Base-by-base conservation (phyloP, 2,888 invertebrate genomes). In the Drosophila setosimentum region DNA sequence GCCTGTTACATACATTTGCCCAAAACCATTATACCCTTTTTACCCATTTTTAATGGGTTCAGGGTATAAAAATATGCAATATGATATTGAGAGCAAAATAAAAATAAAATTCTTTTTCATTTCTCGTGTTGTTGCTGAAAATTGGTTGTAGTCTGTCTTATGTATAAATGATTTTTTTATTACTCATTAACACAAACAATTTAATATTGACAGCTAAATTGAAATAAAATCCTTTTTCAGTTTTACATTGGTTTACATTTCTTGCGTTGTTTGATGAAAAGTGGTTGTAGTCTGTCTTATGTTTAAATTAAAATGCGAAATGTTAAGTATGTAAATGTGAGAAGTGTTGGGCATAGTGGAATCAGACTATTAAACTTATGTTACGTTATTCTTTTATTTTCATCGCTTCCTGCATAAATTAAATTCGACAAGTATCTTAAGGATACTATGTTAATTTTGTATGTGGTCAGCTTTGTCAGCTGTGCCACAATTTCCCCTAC, bases 401-500 rank as follows among this genome's bases (percentile, higher is more conserved):
- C 11, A 2, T 32, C 30, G 0, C 40, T 32, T 18, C 8, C 7
- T 27, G 32, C 18, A 33, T 21, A 16, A 32, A 53, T 21, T 18
- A n/a, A 18, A n/a, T 8, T 27, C 18, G 11, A 29, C n/a, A 40
- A 58, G 11, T 49, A 27, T n/a, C 13, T 33, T 16, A 16, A 10
- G 24, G 13, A 32, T 33, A 16, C 7, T 35, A n/a, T 53, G 11
- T 21, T 33, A 45, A 62, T 48, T 62, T 42, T 30, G 49, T 45
- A 27, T 59, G 62, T 55, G 68, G 73, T 73, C 68, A 76, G 29
- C 37, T 58, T 40, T 53, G 8, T 33, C 16, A 29, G 33, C 30
- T 42, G 37, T 57, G 62, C 42, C 42, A 24, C 40, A 30, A 45
- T 30, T 59, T 61, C 18, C 10, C 10, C 30, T 42, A 40, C 33